Evolutionary conservation across 2,797 vertebrate species (phyloP).

Genomic region (Furcifer pardalis): DNA sequence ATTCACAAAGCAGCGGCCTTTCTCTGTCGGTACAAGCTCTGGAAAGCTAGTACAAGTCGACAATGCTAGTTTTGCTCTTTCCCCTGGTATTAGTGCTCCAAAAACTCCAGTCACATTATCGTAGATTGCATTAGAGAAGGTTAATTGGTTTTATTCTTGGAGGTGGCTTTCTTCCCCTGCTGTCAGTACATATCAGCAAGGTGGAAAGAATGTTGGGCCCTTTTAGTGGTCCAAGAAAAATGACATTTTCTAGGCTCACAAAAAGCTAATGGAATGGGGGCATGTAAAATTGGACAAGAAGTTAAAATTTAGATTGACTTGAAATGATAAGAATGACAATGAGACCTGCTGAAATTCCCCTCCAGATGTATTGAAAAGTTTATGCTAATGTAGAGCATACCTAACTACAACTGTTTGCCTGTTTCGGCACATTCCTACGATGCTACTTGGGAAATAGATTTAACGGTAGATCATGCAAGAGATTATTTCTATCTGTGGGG

Average conservation of each 20-base stretch:
- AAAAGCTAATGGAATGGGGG: constrained; percentile 24
- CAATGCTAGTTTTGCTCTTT: constrained; percentile 8
- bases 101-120: background rate
- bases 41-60: background rate
- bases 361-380: background rate
- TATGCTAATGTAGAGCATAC: constrained; percentile 3
- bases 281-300: background rate
- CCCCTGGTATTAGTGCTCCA: constrained; percentile 8
- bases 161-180: background rate
- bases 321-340: background rate
- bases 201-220: background rate
- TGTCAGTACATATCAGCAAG: constrained; percentile 26
- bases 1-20: background rate
- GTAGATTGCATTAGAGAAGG: constrained; percentile 25
- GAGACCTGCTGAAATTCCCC: background rate
- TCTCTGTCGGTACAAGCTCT: constrained; percentile 28
- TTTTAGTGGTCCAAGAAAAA: constrained; percentile 17
- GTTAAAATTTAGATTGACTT: constrained; percentile 2
- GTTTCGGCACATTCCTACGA: background rate
- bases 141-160: constrained; percentile 31
- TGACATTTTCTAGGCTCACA: constrained; percentile 23
- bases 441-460: constrained; percentile 27
- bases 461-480: background rate
- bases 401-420: background rate
- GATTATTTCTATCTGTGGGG: constrained; percentile 33